Base-by-base conservation (phyloP, 2,797 vertebrate species). In the Eospalax fontanierii region DNA sequence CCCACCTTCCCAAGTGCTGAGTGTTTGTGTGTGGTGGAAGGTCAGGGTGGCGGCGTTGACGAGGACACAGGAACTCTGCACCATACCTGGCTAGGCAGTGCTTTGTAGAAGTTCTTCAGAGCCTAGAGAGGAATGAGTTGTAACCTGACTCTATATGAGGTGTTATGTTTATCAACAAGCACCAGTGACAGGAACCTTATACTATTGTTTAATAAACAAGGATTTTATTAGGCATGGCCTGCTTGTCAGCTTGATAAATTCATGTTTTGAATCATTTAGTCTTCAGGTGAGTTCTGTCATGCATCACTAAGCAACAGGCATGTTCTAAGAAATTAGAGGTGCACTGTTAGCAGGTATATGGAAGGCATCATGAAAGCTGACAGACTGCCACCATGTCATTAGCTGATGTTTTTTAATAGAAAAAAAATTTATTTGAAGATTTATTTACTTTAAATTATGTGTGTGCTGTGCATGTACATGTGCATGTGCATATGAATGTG, bases 191-290 rank as follows among this genome's bases (percentile, higher is more conserved):
- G 61, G 16, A 61, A 91, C 43, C 87, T 80, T 75, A 75, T 73
- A 80, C 59, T 66, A 50, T 28, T 94, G 21, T 82, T 95, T 40
- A 90, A n/a, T 78, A 83, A 71, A 46, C 63, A 81, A 73, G 78
- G 79, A 61, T 87, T 90, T 93, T 89, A 57, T 79, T 68, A 90
- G 65, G 30, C 16, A 24, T 0, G 50, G n/a, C 6, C 5, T 78
- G 43, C 91, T 88, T 92, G 85, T 81, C 73, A 90, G 26, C 61
- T 83, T 85, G 38, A 70, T 57, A 90, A 87, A 81, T 33, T 54
- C 9, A 33, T 70, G 30, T 70, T 82, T 70, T 75, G 33, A 94
- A 35, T 82, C 50, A 16, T 92, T 94, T 91, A 80, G 76, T 81
- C 35, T 79, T 96, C 16, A 85, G 57, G 57, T 89, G 46, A 81